Evolutionary conservation across 2,797 vertebrate species (phyloP).

Genomic region (Gouania willdenowi): DNA sequence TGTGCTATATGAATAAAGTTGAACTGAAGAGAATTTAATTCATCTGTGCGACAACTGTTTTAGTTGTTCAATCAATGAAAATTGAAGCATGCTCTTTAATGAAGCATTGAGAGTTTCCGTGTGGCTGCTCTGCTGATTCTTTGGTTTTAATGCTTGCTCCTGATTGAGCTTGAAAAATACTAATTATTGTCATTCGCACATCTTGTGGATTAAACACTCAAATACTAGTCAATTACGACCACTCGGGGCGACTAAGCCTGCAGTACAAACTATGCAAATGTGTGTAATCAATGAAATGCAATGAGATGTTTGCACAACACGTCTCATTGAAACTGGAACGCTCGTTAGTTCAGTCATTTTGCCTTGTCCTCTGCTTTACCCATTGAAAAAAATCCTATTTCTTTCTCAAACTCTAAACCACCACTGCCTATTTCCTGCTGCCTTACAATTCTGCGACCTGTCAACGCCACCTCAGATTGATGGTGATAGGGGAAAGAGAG

Average conservation of each 20-base stretch:
- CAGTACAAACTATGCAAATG: no score
- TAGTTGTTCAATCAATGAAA: constrained; percentile 6
- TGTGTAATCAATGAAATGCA: no score
- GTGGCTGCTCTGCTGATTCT: no score
- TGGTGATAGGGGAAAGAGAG: constrained; percentile 4
- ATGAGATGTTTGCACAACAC: no score
- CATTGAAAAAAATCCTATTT: not conserved
- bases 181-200: no score
- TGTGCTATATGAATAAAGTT: no score
- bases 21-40: constrained; percentile 5
- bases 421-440: constrained; percentile 6
- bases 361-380: not conserved
- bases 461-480: constrained; percentile 1
- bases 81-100: constrained; percentile 13
- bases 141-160: no score
- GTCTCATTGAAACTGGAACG: no score
- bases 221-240: no score
- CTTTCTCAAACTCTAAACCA: constrained; percentile 1
- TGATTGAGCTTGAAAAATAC: constrained; percentile 3
- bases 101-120: not conserved
- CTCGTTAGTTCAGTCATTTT: not conserved
- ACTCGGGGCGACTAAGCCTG: no score
- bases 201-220: no score
- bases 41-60: constrained; percentile 5
- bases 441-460: constrained; percentile 17